Conservation (phyloP, 2,797 vertebrate species). For the Chiroxiphia lanceolata region DNA sequence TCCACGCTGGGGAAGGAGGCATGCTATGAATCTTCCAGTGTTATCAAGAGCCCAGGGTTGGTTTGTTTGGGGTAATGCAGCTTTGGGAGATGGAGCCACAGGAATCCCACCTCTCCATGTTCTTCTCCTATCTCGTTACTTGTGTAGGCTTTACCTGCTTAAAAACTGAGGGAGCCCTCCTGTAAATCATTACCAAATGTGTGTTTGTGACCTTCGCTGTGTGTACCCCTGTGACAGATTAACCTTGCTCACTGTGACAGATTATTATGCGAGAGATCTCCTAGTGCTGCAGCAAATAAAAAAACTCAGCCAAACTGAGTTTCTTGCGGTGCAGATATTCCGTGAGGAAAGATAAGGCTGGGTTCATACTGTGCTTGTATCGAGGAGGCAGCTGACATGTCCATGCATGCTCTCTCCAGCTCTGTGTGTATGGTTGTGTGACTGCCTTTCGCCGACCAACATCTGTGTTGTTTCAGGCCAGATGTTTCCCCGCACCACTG, state of each 20-base stretch:
- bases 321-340: not conserved
- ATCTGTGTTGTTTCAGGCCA: slow-evolving; percentile 73
- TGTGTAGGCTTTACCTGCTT: not conserved
- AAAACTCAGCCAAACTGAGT: not conserved
- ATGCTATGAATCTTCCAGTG: not conserved
- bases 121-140: not conserved
- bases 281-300: not conserved
- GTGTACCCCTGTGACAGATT: not conserved
- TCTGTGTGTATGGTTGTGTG: not conserved
- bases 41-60: not conserved
- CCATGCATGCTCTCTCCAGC: accelerated
- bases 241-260: not conserved
- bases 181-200: not conserved
- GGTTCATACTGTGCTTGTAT: not conserved
- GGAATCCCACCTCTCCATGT: not conserved
- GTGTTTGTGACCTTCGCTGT: not conserved
- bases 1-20: not conserved
- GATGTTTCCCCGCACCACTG: slow-evolving; percentile 82
- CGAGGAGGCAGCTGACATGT: not conserved
- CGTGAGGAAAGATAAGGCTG: not conserved
- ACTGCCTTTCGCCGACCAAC: not conserved
- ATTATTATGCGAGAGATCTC: not conserved
- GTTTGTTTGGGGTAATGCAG: not conserved
- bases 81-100: not conserved
- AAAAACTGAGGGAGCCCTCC: not conserved